Percentiles rank a stretch among this genome's conserved stretches.
Evolutionary conservation across 2,113 vertebrate genomes (phyloP).

Genomic region (Geococcyx californianus): DNA sequence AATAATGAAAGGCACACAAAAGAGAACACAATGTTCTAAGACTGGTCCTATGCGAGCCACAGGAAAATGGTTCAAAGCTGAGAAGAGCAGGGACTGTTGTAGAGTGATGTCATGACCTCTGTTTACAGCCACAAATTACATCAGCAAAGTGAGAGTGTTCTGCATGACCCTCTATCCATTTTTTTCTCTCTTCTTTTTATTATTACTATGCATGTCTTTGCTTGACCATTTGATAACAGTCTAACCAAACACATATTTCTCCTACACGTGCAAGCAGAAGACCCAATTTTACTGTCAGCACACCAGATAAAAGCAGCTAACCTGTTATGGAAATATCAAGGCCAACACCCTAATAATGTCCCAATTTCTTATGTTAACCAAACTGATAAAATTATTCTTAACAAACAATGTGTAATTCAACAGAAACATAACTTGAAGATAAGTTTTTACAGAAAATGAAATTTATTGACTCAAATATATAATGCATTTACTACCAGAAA

Average conservation of each 20-base stretch:
- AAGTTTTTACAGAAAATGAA: not conserved
- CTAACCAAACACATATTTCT: not conserved
- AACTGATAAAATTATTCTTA: not conserved
- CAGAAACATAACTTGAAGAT: not conserved
- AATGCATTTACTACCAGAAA: not conserved
- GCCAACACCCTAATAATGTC: conserved; percentile 27
- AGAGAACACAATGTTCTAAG: not conserved
- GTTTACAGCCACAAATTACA: not conserved
- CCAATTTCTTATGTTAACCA: conserved; percentile 1
- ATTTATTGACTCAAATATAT: not conserved
- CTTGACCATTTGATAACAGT: not conserved
- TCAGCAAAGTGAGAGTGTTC: not conserved
- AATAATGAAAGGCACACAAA: not conserved
- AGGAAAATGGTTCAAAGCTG: not conserved
- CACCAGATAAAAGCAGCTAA: conserved; percentile 26
- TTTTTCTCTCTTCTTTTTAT: not conserved
- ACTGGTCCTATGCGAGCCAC: not conserved
- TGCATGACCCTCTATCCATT: not conserved
- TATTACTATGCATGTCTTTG: not conserved
- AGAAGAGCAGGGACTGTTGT: not conserved
- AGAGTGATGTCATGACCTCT: not conserved
- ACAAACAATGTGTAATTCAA: not conserved
- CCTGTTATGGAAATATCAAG: not conserved
- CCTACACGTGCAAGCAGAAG: conserved; percentile 23
- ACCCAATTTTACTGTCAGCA: conserved; percentile 30